These are phyloP conservation scores for Pinctada fucata DNA, from an alignment of 2,888 invertebrate genomes.

Conservation along the genomic window DNA sequence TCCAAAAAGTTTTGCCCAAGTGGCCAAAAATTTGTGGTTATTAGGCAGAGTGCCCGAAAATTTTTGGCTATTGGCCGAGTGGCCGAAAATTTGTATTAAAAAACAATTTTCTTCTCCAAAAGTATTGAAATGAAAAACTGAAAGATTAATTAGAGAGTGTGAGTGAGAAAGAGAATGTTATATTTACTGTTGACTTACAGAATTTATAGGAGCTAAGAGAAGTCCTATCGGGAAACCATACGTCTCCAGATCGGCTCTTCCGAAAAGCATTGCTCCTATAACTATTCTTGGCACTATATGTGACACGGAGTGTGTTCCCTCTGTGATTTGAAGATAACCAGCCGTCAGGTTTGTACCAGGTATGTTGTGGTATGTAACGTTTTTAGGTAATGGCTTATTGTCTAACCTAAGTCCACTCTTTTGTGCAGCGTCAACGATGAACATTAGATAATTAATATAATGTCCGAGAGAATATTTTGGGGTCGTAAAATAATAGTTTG, in stretches of 20 bases:
- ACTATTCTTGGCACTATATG: slow-evolving; percentile 52
- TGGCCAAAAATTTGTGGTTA: too few relatives aligned
- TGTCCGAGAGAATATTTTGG: slow-evolving; percentile 45
- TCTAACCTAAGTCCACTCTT: slow-evolving; percentile 45
- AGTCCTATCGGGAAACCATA: slow-evolving; percentile 61
- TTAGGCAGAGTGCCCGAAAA: too few relatives aligned
- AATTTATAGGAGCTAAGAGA: slow-evolving; percentile 47
- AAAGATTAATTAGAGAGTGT: too few relatives aligned
- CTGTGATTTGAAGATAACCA: slow-evolving; percentile 42
- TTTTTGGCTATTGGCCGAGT: too few relatives aligned
- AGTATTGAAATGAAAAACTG: too few relatives aligned
- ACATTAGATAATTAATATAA: slow-evolving; percentile 50
- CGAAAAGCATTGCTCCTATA: slow-evolving; percentile 61
- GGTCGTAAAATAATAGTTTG: slow-evolving; percentile 57
- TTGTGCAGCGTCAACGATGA: slow-evolving; percentile 45
- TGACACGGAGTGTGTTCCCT: slow-evolving; percentile 48
- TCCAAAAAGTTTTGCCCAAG: too few relatives aligned
- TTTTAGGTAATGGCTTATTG: slow-evolving; percentile 28
- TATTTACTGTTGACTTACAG: slow-evolving; percentile 31
- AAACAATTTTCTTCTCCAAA: too few relatives aligned
- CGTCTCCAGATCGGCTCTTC: slow-evolving; percentile 55
- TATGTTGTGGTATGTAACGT: slow-evolving; percentile 37
- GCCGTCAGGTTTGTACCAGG: slow-evolving; percentile 45
- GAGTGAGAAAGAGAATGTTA: too few relatives aligned
- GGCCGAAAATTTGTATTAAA: too few relatives aligned